Conservation (phyloP, 2,797 vertebrate species). For the Gymnodraco acuticeps region DNA sequence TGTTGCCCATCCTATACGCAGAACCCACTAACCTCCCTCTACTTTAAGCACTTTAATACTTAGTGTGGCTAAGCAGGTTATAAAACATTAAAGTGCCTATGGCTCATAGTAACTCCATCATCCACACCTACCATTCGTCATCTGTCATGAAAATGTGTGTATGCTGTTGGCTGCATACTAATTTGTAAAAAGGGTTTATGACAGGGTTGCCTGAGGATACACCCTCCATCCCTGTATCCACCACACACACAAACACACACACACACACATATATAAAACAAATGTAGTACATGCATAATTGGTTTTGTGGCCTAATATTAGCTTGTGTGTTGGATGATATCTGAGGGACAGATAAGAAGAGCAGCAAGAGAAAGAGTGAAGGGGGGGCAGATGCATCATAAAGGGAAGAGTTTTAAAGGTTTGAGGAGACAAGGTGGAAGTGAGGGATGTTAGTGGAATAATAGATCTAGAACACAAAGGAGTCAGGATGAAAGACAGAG, state of each 20-base stretch:
- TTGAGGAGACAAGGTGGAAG: constrained; percentile 11
- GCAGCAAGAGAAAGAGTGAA: constrained; percentile 47
- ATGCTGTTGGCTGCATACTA: constrained; percentile 44
- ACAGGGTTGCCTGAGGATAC: constrained; percentile 63
- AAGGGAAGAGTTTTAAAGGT: constrained; percentile 16
- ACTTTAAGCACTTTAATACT: constrained; percentile 55
- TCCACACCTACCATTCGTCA: constrained; percentile 61
- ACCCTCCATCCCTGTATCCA: constrained; percentile 76
- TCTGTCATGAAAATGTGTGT: constrained; percentile 55
- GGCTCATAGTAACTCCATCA: constrained; percentile 62
- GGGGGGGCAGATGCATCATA: neutral
- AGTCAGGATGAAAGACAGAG: constrained; percentile 18
- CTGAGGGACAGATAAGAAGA: constrained; percentile 66
- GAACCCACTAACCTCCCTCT: constrained; percentile 34
- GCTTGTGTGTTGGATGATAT: constrained; percentile 67
- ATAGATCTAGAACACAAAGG: constrained; percentile 48
- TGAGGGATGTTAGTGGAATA: neutral
- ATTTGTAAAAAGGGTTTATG: constrained; percentile 63
- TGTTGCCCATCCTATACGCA: constrained; percentile 8
- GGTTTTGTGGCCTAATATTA: constrained; percentile 56
- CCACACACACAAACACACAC: neutral
- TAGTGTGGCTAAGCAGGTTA: constrained; percentile 53
- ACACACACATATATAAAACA: constrained; percentile 13
- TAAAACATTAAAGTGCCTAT: constrained; percentile 64
- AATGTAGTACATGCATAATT: constrained; percentile 23